Percentiles rank a stretch among this genome's conserved stretches.
phyloP scores from a whole-genome alignment of 2,888 invertebrate species.

The Brachyptera putata region DNA sequence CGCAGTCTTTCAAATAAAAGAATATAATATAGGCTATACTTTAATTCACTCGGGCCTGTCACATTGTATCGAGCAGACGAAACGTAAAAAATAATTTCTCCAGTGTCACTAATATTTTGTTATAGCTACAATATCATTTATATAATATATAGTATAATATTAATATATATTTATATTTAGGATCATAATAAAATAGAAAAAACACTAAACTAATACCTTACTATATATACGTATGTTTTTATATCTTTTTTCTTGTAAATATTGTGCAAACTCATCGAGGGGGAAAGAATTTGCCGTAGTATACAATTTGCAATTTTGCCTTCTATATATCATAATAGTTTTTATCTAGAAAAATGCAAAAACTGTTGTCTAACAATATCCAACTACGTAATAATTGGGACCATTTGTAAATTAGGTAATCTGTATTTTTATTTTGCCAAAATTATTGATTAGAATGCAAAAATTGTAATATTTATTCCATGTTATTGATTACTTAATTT shows the following conservation, averaged over 20 bases:
- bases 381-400: slow-evolving; percentile 23
- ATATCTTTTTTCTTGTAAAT: slow-evolving; percentile 28
- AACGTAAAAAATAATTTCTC: slow-evolving; percentile 39
- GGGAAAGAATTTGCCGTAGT: slow-evolving; percentile 35
- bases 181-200: slow-evolving; percentile 41
- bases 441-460: not conserved
- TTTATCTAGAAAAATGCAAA: slow-evolving; percentile 35
- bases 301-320: slow-evolving; percentile 33
- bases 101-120: slow-evolving; percentile 35
- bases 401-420: slow-evolving; percentile 29
- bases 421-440: not conserved
- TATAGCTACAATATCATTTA: slow-evolving; percentile 37
- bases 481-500: slow-evolving; percentile 12
- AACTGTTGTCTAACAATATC: slow-evolving; percentile 33
- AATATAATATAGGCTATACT: slow-evolving; percentile 1
- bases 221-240: slow-evolving; percentile 24
- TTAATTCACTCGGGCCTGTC: slow-evolving; percentile 4
- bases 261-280: slow-evolving; percentile 36
- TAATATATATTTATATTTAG: slow-evolving; percentile 39
- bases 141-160: slow-evolving; percentile 38
- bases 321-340: slow-evolving; percentile 30
- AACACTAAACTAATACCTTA: slow-evolving; percentile 36
- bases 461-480: slow-evolving; percentile 10
- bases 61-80: slow-evolving; percentile 37
- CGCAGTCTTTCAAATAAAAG: slow-evolving; percentile 31